Evolutionary conservation across 2,888 invertebrate genomes (phyloP), one percentile per base, ranked within the genome.

Genomic region (Argynnis bischoffii): DNA sequence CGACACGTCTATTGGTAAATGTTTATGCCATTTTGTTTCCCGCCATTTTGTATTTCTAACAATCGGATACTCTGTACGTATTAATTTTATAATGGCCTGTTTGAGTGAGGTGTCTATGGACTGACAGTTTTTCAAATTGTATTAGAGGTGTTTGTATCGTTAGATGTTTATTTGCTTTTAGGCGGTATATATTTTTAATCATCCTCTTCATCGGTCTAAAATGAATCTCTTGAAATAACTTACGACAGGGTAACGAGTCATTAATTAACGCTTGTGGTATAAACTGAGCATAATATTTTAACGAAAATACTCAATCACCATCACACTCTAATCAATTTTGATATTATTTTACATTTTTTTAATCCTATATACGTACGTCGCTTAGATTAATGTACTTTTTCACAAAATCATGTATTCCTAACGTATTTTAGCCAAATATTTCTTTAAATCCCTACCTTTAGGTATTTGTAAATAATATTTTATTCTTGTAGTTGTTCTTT

Each of bases 341-440:
- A 79, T 83, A 84, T 86, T 84, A 81, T 82, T 81, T 83, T 80
- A 80, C 74, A 75, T 76, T 75, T 66, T 76, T 79, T 78, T 79
- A 76, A 79, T 76, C 79, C 79, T 79, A 80, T 82, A 78, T 80
- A 81, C 74, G 64, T 70, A 75, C 77, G 78, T 82, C 81, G 82
- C 81, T 76, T 83, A 85, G 80, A 79, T 74, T 79, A 81, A 84
- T 84, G 71, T 74, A 72, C 53, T 75, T 74, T 74, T 83, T 84
- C 85, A 83, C 83, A 76, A 74, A 79, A 79, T 77, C 79, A 82
- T 84, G 82, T 90, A 89, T 86, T 88, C 89, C 87, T 89, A 90
- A 85, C 85, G 87, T 86, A 84, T 86, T 88, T 89, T 92, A 92
- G 90, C 91, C 92, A 92, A 92, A 92, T 90, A 89, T 90, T 90